Conservation (phyloP, 2,113 vertebrate species). For the Stigmatopora argus region DNA sequence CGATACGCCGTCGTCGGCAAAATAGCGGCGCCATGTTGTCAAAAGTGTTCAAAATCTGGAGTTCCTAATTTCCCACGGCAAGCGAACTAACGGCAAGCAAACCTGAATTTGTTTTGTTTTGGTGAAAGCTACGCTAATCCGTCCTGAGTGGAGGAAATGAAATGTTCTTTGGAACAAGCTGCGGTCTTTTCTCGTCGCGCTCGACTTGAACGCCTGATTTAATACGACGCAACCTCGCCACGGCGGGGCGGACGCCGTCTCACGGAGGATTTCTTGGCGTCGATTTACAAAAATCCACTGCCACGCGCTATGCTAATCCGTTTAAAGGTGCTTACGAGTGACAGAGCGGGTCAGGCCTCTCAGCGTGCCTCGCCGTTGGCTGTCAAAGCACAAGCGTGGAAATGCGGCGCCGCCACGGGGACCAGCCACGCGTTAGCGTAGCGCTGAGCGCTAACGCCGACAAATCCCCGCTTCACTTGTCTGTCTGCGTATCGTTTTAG, state of each 20-base stretch:
- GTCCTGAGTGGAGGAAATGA: neutral
- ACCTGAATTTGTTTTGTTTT: conserved; percentile 50
- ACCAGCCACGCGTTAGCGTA: neutral
- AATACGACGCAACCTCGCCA: conserved; percentile 28
- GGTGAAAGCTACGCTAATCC: conserved; percentile 25
- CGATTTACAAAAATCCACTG: conserved; percentile 40
- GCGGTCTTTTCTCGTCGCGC: neutral
- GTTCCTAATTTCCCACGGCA: conserved; percentile 10
- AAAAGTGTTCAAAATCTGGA: neutral
- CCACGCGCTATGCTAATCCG: conserved; percentile 46
- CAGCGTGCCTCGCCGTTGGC: conserved; percentile 11
- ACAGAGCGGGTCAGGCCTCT: conserved; percentile 34
- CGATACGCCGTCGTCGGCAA: no score
- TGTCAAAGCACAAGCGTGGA: conserved; percentile 1
- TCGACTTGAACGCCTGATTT: conserved; percentile 27
- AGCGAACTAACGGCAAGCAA: conserved; percentile 45
- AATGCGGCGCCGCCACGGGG: conserved; percentile 8
- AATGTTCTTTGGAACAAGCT: neutral
- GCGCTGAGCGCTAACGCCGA: neutral
- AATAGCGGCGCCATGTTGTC: neutral
- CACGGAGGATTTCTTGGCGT: conserved; percentile 44
- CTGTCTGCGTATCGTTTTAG: conserved; percentile 15
- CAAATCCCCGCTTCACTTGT: conserved; percentile 30
- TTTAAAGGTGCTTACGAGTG: conserved; percentile 43
- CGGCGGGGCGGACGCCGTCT: conserved; percentile 17